Conservation (phyloP, 2,113 vertebrate species). For the Indri indri region DNA sequence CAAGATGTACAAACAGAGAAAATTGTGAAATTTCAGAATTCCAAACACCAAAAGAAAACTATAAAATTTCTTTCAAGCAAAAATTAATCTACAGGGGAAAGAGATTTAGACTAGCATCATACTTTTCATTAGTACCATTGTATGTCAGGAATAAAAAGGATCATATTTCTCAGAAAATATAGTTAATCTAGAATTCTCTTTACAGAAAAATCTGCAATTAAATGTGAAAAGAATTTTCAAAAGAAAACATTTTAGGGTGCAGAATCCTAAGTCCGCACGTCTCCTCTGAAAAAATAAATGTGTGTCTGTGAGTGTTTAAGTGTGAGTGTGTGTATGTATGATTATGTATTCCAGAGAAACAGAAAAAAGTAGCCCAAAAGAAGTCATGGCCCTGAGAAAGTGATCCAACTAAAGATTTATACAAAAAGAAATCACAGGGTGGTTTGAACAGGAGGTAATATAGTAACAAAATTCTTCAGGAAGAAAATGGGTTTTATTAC, state of each 20-base stretch:
- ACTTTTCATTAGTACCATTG: background rate
- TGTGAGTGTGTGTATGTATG: no score
- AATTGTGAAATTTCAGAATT: background rate
- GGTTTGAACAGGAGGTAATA: background rate
- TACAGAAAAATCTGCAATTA: background rate
- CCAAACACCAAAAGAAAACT: background rate
- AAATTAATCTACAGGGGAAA: background rate
- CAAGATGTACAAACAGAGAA: background rate
- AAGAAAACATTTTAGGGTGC: background rate
- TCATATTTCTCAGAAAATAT: background rate
- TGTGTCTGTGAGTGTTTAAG: no score
- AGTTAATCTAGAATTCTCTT: background rate
- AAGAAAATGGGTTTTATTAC: background rate
- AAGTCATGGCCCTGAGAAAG: background rate
- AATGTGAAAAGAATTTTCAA: background rate
- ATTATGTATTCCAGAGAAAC: background rate
- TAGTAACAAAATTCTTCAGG: background rate
- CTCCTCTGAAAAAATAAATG: background rate
- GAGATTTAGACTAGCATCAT: background rate
- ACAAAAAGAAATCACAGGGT: background rate
- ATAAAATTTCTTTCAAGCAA: background rate
- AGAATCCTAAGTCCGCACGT: background rate
- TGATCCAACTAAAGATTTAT: background rate
- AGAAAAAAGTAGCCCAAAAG: background rate
- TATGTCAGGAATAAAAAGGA: background rate